Base-by-base conservation (phyloP, 1,140 invertebrate species). In the Ostrea edulis region DNA sequence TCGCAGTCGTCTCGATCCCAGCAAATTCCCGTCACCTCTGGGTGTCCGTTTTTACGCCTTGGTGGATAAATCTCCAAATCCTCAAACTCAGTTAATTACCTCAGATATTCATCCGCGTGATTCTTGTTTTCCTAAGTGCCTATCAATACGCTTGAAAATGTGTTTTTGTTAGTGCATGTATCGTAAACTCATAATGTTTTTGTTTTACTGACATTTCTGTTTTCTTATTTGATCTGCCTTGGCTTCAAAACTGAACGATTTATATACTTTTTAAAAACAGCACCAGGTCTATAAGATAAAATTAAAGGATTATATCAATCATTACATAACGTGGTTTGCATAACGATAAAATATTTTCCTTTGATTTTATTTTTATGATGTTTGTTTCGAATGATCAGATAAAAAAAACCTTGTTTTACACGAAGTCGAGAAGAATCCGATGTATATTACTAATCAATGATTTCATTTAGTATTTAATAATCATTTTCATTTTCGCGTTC, bases 61-160 rank as follows among this genome's bases (percentile, higher is more conserved):
- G 68, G 68, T 25, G 68, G 68, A 77, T 77, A 29, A 77, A 35
- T 77, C 68, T 35, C 68, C 14, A 77, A 77, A 77, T 77, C 68
- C 29, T 9, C 68, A 77, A 77, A 29, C 68, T 77, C 68, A 22
- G 68, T 25, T 77, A 77, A 77, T 77, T 77, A 77, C 68, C 12
- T 25, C 68, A 22, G 29, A 77, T 77, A 77, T 77, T 77, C 68
- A 12, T 77, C 68, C 68, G 68, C 68, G 68, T 11, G 68, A 8
- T 77, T 77, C 68, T 77, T 9, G 68, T 77, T 44, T 44, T 77
- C 68, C 68, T 77, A 77, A 77, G 68, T 77, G 29, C 25, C 68
- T 77, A 77, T 77, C 68, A 77, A 77, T 77, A 25, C 22, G 68
- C 25, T 77, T 35, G 29, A 35, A 77, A 29, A 77, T 77, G 55